A percentile compares a stretch with the other conserved stretches of the same genome.
Conservation (phyloP, 2,797 vertebrate species). For the Catharus ustulatus region DNA sequence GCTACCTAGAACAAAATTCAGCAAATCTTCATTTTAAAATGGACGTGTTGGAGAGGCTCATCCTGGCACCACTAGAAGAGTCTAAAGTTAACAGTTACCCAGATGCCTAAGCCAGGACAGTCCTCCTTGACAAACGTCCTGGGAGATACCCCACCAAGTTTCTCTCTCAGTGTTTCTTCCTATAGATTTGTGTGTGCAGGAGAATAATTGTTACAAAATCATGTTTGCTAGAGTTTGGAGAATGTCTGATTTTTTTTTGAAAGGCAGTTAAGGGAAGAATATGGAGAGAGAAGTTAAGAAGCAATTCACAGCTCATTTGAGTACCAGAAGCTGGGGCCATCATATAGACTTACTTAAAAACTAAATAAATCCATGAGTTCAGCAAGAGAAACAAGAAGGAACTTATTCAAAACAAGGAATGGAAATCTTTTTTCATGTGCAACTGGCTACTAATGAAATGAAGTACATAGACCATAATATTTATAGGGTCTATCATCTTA, state of each 20-base stretch:
- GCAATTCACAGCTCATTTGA: background rate
- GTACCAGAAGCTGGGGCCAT: background rate
- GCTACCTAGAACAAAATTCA: background rate
- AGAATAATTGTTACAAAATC: background rate
- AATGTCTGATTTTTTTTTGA: background rate
- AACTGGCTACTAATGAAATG: background rate
- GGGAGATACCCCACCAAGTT: background rate
- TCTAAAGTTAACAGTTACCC: background rate
- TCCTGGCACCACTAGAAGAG: background rate
- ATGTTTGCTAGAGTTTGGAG: background rate
- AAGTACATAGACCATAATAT: background rate
- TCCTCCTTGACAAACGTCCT: background rate
- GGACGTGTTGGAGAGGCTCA: background rate
- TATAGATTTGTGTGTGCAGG: background rate
- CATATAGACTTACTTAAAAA: background rate
- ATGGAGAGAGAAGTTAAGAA: background rate
- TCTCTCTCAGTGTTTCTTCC: background rate
- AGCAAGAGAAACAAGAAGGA: background rate
- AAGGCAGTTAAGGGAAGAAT: background rate
- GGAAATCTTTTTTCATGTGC: background rate
- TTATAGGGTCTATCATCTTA: background rate
- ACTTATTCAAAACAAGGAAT: background rate
- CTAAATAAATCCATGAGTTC: background rate
- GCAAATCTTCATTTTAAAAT: background rate
- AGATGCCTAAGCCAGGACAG: background rate